Evolutionary conservation across 2,888 invertebrate species (phyloP).

Genomic region (Agriotes lineatus): DNA sequence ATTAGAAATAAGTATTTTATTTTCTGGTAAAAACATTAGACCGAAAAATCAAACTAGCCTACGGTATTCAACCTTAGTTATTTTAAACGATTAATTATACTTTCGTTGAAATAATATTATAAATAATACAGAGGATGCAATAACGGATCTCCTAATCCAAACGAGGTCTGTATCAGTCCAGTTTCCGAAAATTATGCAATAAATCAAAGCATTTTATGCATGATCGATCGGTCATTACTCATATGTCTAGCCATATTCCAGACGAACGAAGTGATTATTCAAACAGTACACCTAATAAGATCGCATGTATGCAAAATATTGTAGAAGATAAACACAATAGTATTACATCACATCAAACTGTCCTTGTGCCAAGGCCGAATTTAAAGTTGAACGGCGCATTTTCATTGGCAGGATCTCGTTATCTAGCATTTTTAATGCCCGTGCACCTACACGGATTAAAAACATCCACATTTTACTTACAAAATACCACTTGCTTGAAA

Average conservation of each 20-base stretch:
- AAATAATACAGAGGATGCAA: too few relatives aligned
- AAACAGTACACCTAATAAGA: not conserved
- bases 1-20: too few relatives aligned
- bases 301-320: constrained; percentile 6
- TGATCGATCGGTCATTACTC: constrained; percentile 5
- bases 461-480: too few relatives aligned
- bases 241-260: constrained; percentile 13
- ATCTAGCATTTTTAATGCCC: too few relatives aligned
- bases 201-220: not conserved
- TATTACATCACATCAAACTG: not conserved
- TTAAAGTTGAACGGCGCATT: not conserved
- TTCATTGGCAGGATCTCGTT: not conserved
- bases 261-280: not conserved
- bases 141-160: not conserved
- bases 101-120: too few relatives aligned
- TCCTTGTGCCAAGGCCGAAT: not conserved
- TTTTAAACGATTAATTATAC: too few relatives aligned
- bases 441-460: too few relatives aligned
- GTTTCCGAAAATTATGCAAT: not conserved
- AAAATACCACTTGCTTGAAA: too few relatives aligned
- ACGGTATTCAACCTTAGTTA: too few relatives aligned
- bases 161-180: not conserved
- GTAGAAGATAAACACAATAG: constrained; percentile 14
- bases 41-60: too few relatives aligned
- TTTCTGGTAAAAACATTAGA: too few relatives aligned